Base-by-base conservation (phyloP, 2,797 vertebrate species). In the Micromesistius poutassou region DNA sequence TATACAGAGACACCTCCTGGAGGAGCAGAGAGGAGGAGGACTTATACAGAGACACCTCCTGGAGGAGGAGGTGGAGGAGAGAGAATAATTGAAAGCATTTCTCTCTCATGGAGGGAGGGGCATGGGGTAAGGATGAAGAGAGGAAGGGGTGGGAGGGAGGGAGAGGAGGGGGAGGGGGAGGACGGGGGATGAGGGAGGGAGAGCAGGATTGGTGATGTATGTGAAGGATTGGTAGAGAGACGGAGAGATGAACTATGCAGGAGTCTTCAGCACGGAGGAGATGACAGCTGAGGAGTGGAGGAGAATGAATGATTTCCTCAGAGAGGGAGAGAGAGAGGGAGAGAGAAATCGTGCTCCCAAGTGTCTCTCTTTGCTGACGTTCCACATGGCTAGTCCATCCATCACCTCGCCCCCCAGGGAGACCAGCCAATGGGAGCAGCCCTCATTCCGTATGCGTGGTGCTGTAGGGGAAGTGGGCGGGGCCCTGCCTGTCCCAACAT, bases 281-380 rank as follows among this genome's bases (percentile, higher is more conserved):
- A 28, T 5, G n/a, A n/a, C n/a, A n/a, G n/a, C n/a, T n/a, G n/a
- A n/a, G n/a, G n/a, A n/a, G n/a, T n/a, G n/a, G 5, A 31, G 70
- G 33, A 14, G 30, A 30, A 71, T 30, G 30, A 30, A 31, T 71
- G 70, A 30, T 28, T 19, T n/a, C 38, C 42, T 16, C 13, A 50
- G 74, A 74, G 38, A 68, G 70, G 9, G 25, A 31, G 25, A 30
- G 31, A 55, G 42, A 22, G 40, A 55, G 30, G 1, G 40, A 25
- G 30, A 14, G 22, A 68, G 71, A 66, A 70, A 30, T 75, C 50
- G 30, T 1, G 35, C 14, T 7, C 5, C 5, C 3, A 28, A 42
- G 35, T 25, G 19, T 0, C 40, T 80, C 81, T 87, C 79, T 82
- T 38, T 75, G 33, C 76, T 74, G 82, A 82, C 71, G 70, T 79